Evolutionary conservation across 2,888 invertebrate genomes (phyloP), one percentile per base, ranked within the genome.

Genomic region (Harpagoxenus sublaevis): DNA sequence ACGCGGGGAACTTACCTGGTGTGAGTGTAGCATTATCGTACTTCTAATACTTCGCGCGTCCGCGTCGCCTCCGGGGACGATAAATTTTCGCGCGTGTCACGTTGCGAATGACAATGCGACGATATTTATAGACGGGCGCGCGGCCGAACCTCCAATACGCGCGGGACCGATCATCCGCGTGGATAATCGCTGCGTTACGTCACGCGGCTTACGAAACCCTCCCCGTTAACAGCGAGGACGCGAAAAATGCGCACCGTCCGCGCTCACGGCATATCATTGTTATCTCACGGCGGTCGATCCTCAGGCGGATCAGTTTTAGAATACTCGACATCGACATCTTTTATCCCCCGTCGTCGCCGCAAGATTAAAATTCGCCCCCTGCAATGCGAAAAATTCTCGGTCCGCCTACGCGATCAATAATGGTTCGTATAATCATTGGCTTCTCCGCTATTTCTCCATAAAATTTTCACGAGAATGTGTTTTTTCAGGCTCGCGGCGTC

Each of bases 1-100:
- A 96, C 96, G 83, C 96, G 97, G 93, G 97, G 97, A 92, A 96
- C 96, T 84, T 96, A 96, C 86, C 95, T 97, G 89, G 96, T 96
- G 97, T 97, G 95, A 96, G 97, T 96, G 90, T 48, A 77, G 23
- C 45, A 39, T 84, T 68, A 79, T 60, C 57, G 65, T 55, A 78
- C 57, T 42, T 78, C 71, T 62, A 79, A 31, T 74, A 68, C 57
- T 53, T 35, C 4, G 53, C 53, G 9, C 12, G 31, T 66, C 10
- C 10, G 28, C 39, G 31, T 5, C 55, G 31, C 10, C 45, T 9
- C 15, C n/a, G 15, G 15, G 35, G 18, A 2, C 4, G 15, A 70
- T 70, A 70, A 31, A 78, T 78, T 77, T 51, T 51, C 45, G 15
- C 42, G 53, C n/a, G 12, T 12, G 18, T 35, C 31, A 23, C 35